Evolutionary conservation across 2,888 invertebrate genomes (phyloP).

Genomic region (Endotricha flammealis): DNA sequence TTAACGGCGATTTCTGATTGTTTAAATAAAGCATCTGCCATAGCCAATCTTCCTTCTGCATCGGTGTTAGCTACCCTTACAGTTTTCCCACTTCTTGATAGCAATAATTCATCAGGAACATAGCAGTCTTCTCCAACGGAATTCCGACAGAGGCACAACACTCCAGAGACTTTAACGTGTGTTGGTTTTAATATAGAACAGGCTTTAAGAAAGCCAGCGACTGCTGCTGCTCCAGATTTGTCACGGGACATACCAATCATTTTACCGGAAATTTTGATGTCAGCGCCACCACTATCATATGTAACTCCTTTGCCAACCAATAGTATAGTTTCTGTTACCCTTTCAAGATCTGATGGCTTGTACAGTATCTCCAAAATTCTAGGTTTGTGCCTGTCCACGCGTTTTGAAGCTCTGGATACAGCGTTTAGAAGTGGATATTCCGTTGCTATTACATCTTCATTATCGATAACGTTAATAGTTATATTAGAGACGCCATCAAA

Average conservation of each 20-base stretch:
- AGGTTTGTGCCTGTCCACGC: conserved; percentile 81
- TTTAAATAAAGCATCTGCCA: conserved; percentile 87
- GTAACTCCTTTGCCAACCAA: conserved; percentile 94
- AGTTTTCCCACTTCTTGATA: conserved; percentile 86
- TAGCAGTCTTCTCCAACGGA: conserved; percentile 90
- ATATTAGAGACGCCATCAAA: conserved; percentile 81
- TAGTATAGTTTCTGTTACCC: conserved; percentile 83
- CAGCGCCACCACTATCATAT: conserved; percentile 88
- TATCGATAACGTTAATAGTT: conserved; percentile 80
- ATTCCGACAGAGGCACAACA: conserved; percentile 90
- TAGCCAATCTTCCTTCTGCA: conserved; percentile 93
- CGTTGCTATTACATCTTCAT: conserved; percentile 77
- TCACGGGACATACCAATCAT: conserved; percentile 94
- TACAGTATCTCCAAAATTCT: conserved; percentile 81
- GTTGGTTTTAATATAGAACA: conserved; percentile 84
- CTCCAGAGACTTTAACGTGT: conserved; percentile 86
- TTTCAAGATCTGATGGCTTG: conserved; percentile 63
- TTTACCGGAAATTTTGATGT: conserved; percentile 82
- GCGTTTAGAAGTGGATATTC: conserved; percentile 89
- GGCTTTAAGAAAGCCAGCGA: conserved; percentile 91
- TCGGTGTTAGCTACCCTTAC: conserved; percentile 93
- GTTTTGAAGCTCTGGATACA: conserved; percentile 85
- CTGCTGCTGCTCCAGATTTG: conserved; percentile 94
- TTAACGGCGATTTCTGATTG: conserved; percentile 72
- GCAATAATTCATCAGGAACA: conserved; percentile 90